phyloP scores from a whole-genome alignment of 2,888 invertebrate genomes.

The Rutpela maculata region DNA sequence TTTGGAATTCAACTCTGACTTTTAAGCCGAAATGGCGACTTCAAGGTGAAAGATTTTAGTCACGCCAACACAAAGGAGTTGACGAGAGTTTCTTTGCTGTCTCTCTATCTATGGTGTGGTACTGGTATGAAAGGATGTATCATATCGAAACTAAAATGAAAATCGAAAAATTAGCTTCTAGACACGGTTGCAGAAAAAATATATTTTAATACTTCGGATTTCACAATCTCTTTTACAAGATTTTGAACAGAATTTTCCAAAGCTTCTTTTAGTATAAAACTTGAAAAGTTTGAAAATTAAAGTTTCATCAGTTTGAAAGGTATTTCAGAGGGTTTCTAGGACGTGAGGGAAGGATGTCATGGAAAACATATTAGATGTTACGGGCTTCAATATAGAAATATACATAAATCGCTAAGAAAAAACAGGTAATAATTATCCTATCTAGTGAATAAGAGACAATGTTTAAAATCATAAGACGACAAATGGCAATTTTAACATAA shows the following conservation, averaged over 20 bases:
- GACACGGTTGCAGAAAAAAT: too few species aligned
- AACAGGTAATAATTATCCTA: neutral
- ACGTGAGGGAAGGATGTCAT: conserved; percentile 5
- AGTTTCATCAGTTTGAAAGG: conserved; percentile 5
- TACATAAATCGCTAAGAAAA: too few species aligned
- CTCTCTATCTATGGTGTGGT: too few species aligned
- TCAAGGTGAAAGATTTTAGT: too few species aligned
- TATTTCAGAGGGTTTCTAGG: neutral
- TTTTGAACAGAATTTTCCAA: too few species aligned
- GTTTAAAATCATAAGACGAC: neutral
- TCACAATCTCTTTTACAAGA: neutral
- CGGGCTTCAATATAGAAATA: neutral
- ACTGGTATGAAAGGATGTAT: too few species aligned
- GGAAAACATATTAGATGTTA: conserved; percentile 1
- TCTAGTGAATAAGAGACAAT: neutral
- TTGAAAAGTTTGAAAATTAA: neutral
- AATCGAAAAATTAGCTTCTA: too few species aligned
- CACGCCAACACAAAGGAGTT: too few species aligned
- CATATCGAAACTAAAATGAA: too few species aligned
- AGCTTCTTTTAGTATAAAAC: neutral
- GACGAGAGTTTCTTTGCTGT: too few species aligned
- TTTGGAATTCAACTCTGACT: too few species aligned
- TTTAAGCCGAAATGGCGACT: too few species aligned
- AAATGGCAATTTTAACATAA: neutral
- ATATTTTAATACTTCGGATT: neutral